Base-by-base conservation (phyloP, 2,113 vertebrate species). In the Hypomesus transpacificus region DNA sequence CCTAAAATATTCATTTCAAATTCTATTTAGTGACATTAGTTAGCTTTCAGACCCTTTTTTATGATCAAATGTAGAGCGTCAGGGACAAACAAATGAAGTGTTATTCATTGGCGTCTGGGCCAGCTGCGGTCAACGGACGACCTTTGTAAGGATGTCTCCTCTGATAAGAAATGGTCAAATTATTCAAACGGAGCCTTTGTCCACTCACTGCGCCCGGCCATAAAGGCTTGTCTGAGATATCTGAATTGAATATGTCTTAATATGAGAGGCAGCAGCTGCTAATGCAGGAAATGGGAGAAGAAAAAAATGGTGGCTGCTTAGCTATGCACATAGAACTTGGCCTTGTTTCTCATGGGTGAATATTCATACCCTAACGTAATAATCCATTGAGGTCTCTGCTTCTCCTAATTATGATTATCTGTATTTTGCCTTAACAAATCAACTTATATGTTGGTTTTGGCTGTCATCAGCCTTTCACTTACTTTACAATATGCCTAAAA, bases 151-250 rank as follows among this genome's bases (percentile, higher is more conserved):
- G 87, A 90, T 92, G 90, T 92, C 91, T 91, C 85, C 86, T 82
- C 81, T 82, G 87, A 88, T 86, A 90, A 93, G 90, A 92, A 93
- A 93, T 91, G 88, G 89, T 88, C 83, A 81, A 91, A 92, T 92
- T 91, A 92, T 92, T 90, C 85, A 92, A 91, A 89, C 87, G 39
- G 86, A 64, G 76, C 86, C 77, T 87, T 92, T 90, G 92, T 91
- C 85, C 85, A 85, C 75, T 88, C 88, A 89, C 91, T 92, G 90
- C 90, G 86, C 83, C 81, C 26, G 85, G 85, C 86, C 87, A 88
- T 91, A 89, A 90, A 91, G 60, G 88, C 88, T 85, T 87, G 87
- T 89, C 88, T 83, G 79, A 69, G 73, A 86, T 72, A 89, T 89
- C 85, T 87, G 83, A 91, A 91, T 90, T 84, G 88, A 87, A 87